Percentiles rank a stretch among this genome's conserved stretches.
Evolutionary conservation across 2,888 invertebrate genomes (phyloP).

Genomic region (Cheilosia vernalis): DNA sequence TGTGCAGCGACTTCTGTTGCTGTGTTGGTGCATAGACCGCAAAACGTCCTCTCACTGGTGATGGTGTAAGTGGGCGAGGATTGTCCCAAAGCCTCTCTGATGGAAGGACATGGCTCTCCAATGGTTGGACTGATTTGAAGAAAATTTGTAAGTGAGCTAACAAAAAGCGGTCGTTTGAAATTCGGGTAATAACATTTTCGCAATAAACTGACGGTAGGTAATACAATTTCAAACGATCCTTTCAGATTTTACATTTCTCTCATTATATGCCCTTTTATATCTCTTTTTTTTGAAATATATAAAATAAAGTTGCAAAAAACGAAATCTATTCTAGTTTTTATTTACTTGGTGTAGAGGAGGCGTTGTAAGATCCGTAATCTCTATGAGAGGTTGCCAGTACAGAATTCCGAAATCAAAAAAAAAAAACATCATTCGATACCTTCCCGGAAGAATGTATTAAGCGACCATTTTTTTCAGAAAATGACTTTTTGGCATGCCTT

Average conservation of each 20-base stretch:
- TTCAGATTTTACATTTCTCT: constrained; percentile 1
- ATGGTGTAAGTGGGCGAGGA: neutral
- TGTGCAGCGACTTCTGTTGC: constrained; percentile 31
- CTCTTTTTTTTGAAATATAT: constrained; percentile 14
- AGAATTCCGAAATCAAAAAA: no score
- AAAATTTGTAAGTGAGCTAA: constrained; percentile 27
- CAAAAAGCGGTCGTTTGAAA: constrained; percentile 1
- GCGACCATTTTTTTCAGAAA: no score
- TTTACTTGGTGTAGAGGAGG: neutral
- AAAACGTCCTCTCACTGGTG: neutral
- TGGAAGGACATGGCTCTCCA: neutral
- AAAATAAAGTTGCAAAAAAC: constrained; percentile 5
- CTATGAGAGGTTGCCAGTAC: no score
- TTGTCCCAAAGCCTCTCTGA: constrained; percentile 1
- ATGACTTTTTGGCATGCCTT: no score
- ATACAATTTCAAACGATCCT: constrained; percentile 11
- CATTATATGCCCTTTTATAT: neutral
- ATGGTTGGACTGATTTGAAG: constrained; percentile 16
- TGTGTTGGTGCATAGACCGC: constrained; percentile 22
- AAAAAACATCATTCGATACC: no score
- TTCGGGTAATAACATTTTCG: neutral
- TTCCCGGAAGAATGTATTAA: no score
- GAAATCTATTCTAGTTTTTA: neutral
- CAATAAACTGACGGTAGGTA: neutral
- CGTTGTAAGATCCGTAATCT: no score